Conservation (phyloP, 2,888 invertebrate species). For the Operophtera brumata region DNA sequence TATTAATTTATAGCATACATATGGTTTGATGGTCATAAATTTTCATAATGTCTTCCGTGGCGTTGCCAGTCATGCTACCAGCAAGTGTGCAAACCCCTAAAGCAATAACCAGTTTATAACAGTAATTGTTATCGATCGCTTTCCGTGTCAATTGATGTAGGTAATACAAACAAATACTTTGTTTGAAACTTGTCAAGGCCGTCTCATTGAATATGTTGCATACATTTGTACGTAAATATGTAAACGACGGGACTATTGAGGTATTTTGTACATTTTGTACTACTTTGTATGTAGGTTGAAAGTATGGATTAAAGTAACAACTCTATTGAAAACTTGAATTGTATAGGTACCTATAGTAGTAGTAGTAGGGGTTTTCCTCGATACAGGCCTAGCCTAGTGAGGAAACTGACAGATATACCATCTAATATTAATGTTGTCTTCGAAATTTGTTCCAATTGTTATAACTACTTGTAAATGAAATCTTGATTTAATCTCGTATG, state of each 20-base stretch:
- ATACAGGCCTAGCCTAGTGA: too few relatives aligned
- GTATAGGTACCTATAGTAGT: neutral
- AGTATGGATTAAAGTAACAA: neutral
- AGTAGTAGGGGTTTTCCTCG: too few relatives aligned
- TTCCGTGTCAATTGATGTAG: conserved; percentile 24
- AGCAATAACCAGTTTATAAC: neutral
- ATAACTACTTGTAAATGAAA: too few relatives aligned
- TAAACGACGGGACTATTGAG: neutral
- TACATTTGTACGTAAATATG: conserved; percentile 8
- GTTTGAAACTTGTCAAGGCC: conserved; percentile 30
- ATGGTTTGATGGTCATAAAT: too few relatives aligned
- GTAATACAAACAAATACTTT: conserved; percentile 18
- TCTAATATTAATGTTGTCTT: too few relatives aligned
- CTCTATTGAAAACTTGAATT: neutral
- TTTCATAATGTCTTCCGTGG: too few relatives aligned
- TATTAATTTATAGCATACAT: too few relatives aligned
- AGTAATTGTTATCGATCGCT: conserved; percentile 29
- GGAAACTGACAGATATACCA: too few relatives aligned
- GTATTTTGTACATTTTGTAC: conserved; percentile 9
- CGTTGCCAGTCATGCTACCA: too few relatives aligned
- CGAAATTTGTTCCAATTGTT: too few relatives aligned
- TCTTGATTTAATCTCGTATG: too few relatives aligned
- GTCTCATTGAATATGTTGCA: conserved; percentile 21
- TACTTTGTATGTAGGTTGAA: conserved; percentile 8
- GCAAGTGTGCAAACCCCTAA: too few relatives aligned